These are phyloP conservation scores for Masticophis lateralis DNA, from an alignment of 2,797 vertebrate species.

Conservation along the genomic window DNA sequence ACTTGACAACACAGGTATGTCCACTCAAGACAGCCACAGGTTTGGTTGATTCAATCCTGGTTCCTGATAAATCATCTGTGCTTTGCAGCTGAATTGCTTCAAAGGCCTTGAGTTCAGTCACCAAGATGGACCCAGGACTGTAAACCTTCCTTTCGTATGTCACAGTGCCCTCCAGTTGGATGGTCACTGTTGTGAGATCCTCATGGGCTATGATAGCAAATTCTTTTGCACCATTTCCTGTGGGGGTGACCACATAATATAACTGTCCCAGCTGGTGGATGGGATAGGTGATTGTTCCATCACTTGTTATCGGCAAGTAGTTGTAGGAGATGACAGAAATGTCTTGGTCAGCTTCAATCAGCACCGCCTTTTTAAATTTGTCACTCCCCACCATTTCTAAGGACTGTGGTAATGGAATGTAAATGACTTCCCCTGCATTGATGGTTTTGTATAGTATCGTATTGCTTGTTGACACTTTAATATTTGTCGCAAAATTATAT, in stretches of 20 bases:
- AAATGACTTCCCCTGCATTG: conserved; percentile 38
- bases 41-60: conserved; percentile 58
- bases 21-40: conserved; percentile 74
- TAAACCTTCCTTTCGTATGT: conserved; percentile 52
- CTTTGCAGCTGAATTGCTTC: conserved; percentile 77
- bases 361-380: conserved; percentile 61
- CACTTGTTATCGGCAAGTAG: conserved; percentile 51
- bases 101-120: conserved; percentile 65
- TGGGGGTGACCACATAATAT: neutral
- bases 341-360: conserved; percentile 59
- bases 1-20: conserved; percentile 69
- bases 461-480: conserved; percentile 43
- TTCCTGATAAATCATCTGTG: conserved; percentile 55
- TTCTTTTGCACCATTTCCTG: neutral
- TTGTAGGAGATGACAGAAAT: conserved; percentile 62
- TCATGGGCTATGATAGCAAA: neutral
- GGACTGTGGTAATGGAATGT: conserved; percentile 49
- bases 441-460: conserved; percentile 1
- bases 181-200: neutral
- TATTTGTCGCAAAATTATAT: neutral
- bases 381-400: conserved; percentile 56
- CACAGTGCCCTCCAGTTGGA: neutral
- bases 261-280: neutral
- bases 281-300: neutral
- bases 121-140: conserved; percentile 10